These are phyloP conservation scores for Pantherophis guttatus DNA, from an alignment of 2,113 vertebrate species.

Conservation along the genomic window DNA sequence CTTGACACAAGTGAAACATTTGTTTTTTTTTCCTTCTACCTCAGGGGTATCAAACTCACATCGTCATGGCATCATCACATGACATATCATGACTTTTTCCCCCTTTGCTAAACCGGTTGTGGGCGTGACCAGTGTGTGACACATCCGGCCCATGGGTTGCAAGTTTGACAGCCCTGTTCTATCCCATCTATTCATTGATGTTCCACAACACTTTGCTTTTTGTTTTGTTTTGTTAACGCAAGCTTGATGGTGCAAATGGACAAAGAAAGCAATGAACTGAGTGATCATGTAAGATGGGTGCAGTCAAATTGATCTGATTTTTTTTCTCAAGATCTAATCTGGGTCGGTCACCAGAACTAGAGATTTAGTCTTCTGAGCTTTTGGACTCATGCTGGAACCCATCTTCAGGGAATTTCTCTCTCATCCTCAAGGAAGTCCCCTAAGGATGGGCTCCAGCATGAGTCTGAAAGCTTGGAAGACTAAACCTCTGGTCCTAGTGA, in stretches of 20 bases:
- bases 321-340: neutral
- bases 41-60: no score
- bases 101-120: neutral
- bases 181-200: neutral
- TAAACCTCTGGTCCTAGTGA: neutral
- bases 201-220: slow-evolving; percentile 27
- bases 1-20: slow-evolving; percentile 17
- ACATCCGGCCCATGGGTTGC: no score
- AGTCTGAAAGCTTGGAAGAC: neutral
- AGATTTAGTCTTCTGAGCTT: neutral
- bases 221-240: neutral
- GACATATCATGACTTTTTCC: no score
- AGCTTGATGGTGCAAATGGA: neutral
- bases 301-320: neutral
- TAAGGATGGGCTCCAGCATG: neutral
- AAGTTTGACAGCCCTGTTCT: neutral
- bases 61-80: accelerated
- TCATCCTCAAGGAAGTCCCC: neutral
- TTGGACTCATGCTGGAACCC: neutral
- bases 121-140: no score
- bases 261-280: neutral
- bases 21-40: neutral
- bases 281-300: neutral
- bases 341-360: neutral
- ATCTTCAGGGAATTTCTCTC: neutral